Conservation (phyloP, 2,797 vertebrate genomes). For the Eptatretus atami region DNA sequence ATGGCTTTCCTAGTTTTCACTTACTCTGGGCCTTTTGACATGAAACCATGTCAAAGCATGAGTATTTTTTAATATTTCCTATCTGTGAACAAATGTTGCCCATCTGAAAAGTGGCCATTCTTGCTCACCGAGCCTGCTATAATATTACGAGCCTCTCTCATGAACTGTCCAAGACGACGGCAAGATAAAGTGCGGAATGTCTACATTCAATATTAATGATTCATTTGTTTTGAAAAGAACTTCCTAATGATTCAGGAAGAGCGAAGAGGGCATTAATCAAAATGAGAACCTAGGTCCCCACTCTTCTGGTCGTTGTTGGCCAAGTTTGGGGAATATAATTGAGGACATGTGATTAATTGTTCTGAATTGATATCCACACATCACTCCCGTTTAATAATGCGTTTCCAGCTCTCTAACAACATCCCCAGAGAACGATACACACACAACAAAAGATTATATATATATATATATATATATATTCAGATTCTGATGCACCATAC, state of each 20-base stretch:
- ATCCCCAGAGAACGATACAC: not conserved
- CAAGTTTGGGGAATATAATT: slow-evolving; percentile 1
- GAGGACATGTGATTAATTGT: slow-evolving; percentile 5
- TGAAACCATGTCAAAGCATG: too few relatives aligned
- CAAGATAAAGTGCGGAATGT: slow-evolving; percentile 4
- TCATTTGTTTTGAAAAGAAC: slow-evolving; percentile 5
- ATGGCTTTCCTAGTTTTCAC: too few relatives aligned
- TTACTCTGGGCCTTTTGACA: too few relatives aligned
- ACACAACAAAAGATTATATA: too few relatives aligned
- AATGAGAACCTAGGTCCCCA: slow-evolving; percentile 1
- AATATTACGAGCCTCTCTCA: not conserved
- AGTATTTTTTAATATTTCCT: not conserved
- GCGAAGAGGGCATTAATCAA: slow-evolving; percentile 4
- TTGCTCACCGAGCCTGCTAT: not conserved
- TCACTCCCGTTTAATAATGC: not conserved
- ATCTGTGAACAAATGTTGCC: not conserved
- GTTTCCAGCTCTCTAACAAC: slow-evolving; percentile 2
- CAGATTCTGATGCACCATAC: too few relatives aligned
- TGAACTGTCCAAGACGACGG: not conserved
- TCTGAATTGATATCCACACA: slow-evolving; percentile 4
- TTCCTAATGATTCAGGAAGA: slow-evolving; percentile 4
- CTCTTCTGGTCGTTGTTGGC: not conserved
- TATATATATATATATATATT: too few relatives aligned
- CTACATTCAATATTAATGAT: slow-evolving; percentile 6
- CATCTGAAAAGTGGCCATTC: not conserved